Evolutionary conservation across 2,888 invertebrate genomes (phyloP).

Genomic region (Cantharis nigra): DNA sequence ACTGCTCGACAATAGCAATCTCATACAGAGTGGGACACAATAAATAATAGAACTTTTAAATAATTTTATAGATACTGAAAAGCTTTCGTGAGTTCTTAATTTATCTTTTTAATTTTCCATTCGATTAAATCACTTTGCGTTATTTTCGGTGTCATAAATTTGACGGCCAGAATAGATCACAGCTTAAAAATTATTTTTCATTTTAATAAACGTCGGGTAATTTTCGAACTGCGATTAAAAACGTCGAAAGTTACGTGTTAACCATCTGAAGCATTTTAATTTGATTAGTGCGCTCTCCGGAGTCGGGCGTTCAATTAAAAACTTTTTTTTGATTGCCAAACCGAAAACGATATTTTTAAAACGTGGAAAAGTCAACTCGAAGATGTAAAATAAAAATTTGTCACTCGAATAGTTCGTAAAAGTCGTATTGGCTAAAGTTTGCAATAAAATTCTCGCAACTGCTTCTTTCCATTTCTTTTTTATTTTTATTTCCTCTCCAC

Average conservation of each 20-base stretch:
- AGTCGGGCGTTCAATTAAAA: background rate
- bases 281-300: background rate
- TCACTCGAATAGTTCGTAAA: background rate
- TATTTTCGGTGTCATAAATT: background rate
- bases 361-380: background rate
- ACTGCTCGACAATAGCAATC: no score
- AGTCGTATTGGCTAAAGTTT: conserved; percentile 1
- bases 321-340: background rate
- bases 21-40: no score
- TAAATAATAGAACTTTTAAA: no score
- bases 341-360: background rate
- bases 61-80: no score
- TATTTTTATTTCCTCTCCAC: conserved; percentile 17
- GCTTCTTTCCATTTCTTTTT: conserved; percentile 19
- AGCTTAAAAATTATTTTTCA: background rate
- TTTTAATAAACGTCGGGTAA: background rate
- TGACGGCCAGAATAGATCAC: background rate
- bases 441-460: conserved; percentile 21
- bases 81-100: background rate
- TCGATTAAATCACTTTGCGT: background rate
- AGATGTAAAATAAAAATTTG: background rate
- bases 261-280: background rate
- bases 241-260: background rate
- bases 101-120: background rate
- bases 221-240: background rate